Evolutionary conservation across 1,140 invertebrate species (phyloP), one percentile per base, ranked within the genome.

Genomic region (Ganaspis sp.): DNA sequence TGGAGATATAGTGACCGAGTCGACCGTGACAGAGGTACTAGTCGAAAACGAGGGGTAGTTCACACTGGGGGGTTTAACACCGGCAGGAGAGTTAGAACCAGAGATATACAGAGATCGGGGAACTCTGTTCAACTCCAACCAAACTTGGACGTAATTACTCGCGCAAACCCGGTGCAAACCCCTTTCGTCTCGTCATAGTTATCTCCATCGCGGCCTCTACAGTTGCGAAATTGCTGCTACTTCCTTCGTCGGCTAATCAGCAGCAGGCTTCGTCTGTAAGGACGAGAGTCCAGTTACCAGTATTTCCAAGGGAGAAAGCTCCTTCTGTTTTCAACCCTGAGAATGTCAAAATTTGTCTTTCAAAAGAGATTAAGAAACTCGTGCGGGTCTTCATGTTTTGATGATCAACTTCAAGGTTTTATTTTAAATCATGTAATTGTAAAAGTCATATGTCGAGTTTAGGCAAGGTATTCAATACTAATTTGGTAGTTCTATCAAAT

Each of bases 131-230:
- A 85, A 85, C 83, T 85, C 81, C 37, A 70, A 70, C 75, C 75
- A 82, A 85, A 85, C 82, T 84, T 84, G 79, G 80, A 81, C 84
- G 81, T 83, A 85, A 85, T 85, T 85, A 85, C 77, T 80, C 74
- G 79, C 80, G 78, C 73, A 78, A 81, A 78, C 72, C 75, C 74
- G 76, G 79, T 78, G 76, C 77, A 64, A 49, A 73, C 74, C 42
- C 69, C 34, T 49, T 42, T 76, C 77, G 40, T 75, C 79, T 81
- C 79, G 77, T 79, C 82, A 83, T 80, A 79, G 82, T 81, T 85
- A 83, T 83, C 82, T 79, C 76, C 58, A 80, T 79, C 77, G 69
- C 79, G 79, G 75, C 53, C 79, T 81, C 73, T 79, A 77, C 76
- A 78, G 75, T 78, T 82, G 79, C 79, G 75, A 83, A 83, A 85